These are phyloP conservation scores for Melanerpes formicivorus DNA, from an alignment of 2,113 vertebrate species.

Conservation along the genomic window DNA sequence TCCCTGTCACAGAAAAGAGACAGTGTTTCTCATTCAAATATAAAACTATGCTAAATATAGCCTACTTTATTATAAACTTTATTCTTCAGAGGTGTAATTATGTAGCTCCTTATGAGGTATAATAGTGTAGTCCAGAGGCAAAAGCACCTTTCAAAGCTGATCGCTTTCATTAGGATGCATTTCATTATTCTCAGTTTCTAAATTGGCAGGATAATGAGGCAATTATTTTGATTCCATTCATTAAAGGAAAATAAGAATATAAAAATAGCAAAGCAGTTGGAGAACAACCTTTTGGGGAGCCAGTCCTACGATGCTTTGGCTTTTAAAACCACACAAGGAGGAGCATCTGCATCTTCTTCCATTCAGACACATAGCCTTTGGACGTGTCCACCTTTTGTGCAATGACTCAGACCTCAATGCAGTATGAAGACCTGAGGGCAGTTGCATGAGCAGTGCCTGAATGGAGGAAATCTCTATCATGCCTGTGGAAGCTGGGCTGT, in stretches of 20 bases:
- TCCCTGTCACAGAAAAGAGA: not conserved
- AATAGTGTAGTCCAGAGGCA: not conserved
- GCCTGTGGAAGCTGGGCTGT: not conserved
- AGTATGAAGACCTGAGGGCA: not conserved
- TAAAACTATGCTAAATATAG: slow-evolving; percentile 40
- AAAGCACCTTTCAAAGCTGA: not conserved
- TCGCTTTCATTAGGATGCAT: not conserved
- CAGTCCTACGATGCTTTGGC: accelerated
- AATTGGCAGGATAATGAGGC: not conserved
- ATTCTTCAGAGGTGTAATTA: slow-evolving; percentile 4
- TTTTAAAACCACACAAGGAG: not conserved
- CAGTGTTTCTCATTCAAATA: slow-evolving; percentile 18
- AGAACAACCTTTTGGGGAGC: not conserved
- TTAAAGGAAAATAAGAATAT: not conserved
- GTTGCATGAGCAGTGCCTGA: not conserved
- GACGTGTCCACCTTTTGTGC: not conserved
- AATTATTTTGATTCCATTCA: not conserved
- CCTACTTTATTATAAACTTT: slow-evolving; percentile 11
- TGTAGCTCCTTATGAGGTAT: not conserved
- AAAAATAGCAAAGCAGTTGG: not conserved
- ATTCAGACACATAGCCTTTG: accelerated
- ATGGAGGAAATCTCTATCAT: not conserved
- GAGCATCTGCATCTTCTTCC: not conserved
- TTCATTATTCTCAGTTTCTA: not conserved
- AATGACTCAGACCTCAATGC: not conserved